Conservation (phyloP, 1,140 invertebrate species). For the Drepana arcuata region DNA sequence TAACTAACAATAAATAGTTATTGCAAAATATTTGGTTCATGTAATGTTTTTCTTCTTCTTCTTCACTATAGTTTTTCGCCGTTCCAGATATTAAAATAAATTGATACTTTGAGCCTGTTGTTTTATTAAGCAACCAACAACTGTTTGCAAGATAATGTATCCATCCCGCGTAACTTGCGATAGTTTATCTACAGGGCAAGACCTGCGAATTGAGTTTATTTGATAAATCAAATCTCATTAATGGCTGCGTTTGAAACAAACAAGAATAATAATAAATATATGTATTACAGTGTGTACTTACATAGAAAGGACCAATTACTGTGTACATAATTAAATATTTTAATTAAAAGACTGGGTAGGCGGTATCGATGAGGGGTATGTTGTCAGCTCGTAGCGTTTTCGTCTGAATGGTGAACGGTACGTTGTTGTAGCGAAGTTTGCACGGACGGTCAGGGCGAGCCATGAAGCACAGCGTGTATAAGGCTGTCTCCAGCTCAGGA, state of each 20-base stretch:
- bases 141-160: too few relatives aligned
- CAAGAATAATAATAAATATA: slow-evolving; percentile 8
- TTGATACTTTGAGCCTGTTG: too few relatives aligned
- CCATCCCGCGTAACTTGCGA: too few relatives aligned
- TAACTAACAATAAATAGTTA: too few relatives aligned
- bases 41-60: too few relatives aligned
- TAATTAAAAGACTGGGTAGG: slow-evolving; percentile 36
- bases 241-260: slow-evolving; percentile 6
- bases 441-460: slow-evolving; percentile 76
- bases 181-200: too few relatives aligned
- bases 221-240: slow-evolving; percentile 2
- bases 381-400: slow-evolving; percentile 53
- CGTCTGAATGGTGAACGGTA: slow-evolving; percentile 54
- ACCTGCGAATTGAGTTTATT: slow-evolving; percentile 5
- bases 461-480: slow-evolving; percentile 91
- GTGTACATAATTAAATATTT: too few relatives aligned
- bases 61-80: too few relatives aligned
- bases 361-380: slow-evolving; percentile 48
- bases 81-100: too few relatives aligned
- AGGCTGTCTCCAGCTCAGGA: slow-evolving; percentile 91
- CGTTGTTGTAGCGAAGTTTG: slow-evolving; percentile 44
- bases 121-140: too few relatives aligned
- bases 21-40: too few relatives aligned
- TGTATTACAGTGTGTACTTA: slow-evolving; percentile 1
- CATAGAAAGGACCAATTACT: too few relatives aligned